Base-by-base conservation (phyloP, 2,113 vertebrate genomes). In the Mungos mungo region DNA sequence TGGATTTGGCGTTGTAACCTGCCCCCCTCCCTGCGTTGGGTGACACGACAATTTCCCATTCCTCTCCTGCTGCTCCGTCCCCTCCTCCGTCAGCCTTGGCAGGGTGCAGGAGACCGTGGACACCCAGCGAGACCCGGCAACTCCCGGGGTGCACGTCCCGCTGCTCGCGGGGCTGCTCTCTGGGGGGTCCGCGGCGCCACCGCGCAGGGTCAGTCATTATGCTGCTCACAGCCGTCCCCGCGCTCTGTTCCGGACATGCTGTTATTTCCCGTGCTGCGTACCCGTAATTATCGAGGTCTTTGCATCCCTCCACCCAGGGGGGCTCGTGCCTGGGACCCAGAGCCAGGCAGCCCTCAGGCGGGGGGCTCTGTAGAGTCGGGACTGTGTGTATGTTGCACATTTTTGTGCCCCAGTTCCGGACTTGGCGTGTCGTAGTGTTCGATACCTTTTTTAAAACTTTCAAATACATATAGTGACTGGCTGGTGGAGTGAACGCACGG, bases 221-320 rank as follows among this genome's bases (percentile, higher is more conserved):
- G 25, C 33, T 0, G 54, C 33, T 79, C 60, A 0, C 25, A 1
- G 13, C 3, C 3, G 15, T 2, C 50, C 38, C 38, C 5, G 0
- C 0, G 7, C 50, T 50, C 29, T 9, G 3, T 2, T n/a, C 27
- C 27, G 18, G 27, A 11, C 0, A 3, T 5, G 25, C 6, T 14
- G 0, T 16, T 35, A 7, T 25, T 33, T 4, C 3, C 14, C n/a
- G 71, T 68, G 8, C 25, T 16, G 23, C 10, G 8, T 9, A 13
- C 7, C 25, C 27, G 9, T 3, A 15, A 10, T 35, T 2, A 23
- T 38, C 3, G 63, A 79, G 69, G 25, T 1, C 25, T 89, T 47
- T 81, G 50, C 29, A 2, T 12, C 10, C n/a, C 38, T 21, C 63
- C 1, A 1, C 3, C 8, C 3, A 1, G 13, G 5, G 50, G 38